Evolutionary conservation across 2,113 vertebrate genomes (phyloP).

Genomic region (Synodontis membranacea): DNA sequence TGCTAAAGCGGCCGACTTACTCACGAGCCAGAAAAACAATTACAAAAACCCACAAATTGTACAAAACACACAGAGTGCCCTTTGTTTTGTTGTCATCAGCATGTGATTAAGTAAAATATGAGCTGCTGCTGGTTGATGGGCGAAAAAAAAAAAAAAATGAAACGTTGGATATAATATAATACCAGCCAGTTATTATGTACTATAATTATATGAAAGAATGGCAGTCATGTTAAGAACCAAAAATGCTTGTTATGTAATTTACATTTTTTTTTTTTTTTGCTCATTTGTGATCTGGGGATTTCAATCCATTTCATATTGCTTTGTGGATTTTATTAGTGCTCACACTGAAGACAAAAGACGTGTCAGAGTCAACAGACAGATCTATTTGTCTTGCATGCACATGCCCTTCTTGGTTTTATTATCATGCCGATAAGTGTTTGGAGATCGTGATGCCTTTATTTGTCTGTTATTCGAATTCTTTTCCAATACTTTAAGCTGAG

Average conservation of each 20-base stretch:
- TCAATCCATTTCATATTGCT: conserved; percentile 40
- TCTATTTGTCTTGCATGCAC: not conserved
- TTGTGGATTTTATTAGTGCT: not conserved
- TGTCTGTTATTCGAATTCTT: not conserved
- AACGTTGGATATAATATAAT: conserved; percentile 41
- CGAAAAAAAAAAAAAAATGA: conserved; percentile 35
- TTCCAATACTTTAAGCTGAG: not conserved
- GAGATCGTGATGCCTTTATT: conserved; percentile 10
- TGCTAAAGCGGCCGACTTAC: not conserved
- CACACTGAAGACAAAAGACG: conserved; percentile 25
- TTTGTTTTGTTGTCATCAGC: conserved; percentile 30
- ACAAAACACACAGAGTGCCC: not conserved
- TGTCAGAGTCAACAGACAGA: conserved; percentile 8
- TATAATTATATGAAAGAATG: conserved; percentile 43
- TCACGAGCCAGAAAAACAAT: conserved; percentile 18
- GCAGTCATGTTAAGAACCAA: conserved; percentile 44
- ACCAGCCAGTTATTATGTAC: conserved; percentile 10
- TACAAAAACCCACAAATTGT: conserved; percentile 5
- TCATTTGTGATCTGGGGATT: conserved; percentile 20
- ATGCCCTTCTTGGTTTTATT: conserved; percentile 39
- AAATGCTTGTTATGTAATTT: conserved; percentile 44
- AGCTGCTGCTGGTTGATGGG: conserved; percentile 33
- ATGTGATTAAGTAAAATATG: conserved; percentile 36
- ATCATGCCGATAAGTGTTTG: conserved; percentile 27
- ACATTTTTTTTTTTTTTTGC: not conserved